These are phyloP conservation scores for Hozukius guyotensis DNA, from an alignment of 2,797 vertebrate species.

Conservation along the genomic window DNA sequence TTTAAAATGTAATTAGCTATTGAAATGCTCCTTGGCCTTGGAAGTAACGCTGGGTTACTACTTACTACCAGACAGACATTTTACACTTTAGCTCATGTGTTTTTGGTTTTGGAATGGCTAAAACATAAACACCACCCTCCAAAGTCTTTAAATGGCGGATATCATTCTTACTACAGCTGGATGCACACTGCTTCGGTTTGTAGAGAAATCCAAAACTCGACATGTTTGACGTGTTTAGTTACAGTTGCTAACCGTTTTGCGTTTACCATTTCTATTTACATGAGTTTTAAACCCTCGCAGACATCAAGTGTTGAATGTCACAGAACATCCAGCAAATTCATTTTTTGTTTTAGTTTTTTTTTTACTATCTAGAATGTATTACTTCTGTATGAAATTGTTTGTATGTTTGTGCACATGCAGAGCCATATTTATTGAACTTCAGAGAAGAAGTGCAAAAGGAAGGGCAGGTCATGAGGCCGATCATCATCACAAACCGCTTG, in stretches of 20 bases:
- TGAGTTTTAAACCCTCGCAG: neutral
- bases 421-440: neutral
- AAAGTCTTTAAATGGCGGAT: too few species aligned
- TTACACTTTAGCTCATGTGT: neutral
- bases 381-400: neutral
- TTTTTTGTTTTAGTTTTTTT: too few species aligned
- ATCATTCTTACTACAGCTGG: too few species aligned
- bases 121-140: too few species aligned
- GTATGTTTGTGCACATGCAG: neutral
- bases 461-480: constrained; percentile 32
- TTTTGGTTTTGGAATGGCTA: neutral
- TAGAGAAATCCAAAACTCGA: neutral
- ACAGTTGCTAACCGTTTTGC: neutral
- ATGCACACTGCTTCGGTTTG: too few species aligned
- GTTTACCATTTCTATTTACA: neutral
- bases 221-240: neutral
- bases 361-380: neutral
- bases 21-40: neutral
- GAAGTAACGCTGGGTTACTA: neutral
- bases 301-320: neutral
- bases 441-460: constrained; percentile 21
- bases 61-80: neutral
- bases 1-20: neutral
- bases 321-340: neutral
- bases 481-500: constrained; percentile 11